Evolutionary conservation across 2,113 vertebrate species (phyloP), one percentile per base, ranked within the genome.

Genomic region (Chaetops frenatus): DNA sequence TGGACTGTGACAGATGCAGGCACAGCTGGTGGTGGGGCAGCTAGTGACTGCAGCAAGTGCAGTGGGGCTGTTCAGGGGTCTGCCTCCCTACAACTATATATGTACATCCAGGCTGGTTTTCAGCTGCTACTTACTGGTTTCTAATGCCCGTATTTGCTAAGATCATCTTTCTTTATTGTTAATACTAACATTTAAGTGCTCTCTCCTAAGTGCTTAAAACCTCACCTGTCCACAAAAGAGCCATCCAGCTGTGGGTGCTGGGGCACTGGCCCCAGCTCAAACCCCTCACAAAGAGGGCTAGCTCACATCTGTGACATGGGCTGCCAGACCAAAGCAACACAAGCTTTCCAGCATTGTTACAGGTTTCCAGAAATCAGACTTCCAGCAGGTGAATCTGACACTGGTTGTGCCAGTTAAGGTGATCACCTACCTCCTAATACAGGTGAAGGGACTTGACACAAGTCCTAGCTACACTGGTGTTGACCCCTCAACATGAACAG

Each of bases 221-320:
- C 10, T 64, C 57, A 54, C 24, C 7, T 21, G 29, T 72, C 44
- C 50, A 20, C 66, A 44, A 7, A 78, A 58, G 14, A 76, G 48
- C 24, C 44, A 58, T 38, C 23, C 48, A 72, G 6, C 9, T 13
- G 27, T 18, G 51, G 21, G 17, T 54, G 27, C 36, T 12, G 23
- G 21, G 27, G 3, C 20, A 40, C 8, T 24, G 40, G 42, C 47
- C 51, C 29, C 66, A 77, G 57, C 50, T 71, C 76, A 73, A 57
- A 40, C 8, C 33, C 10, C 17, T 62, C 22, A 33, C 69, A 36
- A 42, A 15, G 38, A 25, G 19, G 4, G 25, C 42, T 84, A 42
- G 69, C 15, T 84, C 47, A 14, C 3, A 12, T 14, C 50, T 36
- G 9, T 57, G 57, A 35, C 0, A 0, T 3, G 0, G 10, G 17